These are phyloP conservation scores for Sterna hirundo DNA, from an alignment of 2,113 vertebrate species.

Conservation along the genomic window DNA sequence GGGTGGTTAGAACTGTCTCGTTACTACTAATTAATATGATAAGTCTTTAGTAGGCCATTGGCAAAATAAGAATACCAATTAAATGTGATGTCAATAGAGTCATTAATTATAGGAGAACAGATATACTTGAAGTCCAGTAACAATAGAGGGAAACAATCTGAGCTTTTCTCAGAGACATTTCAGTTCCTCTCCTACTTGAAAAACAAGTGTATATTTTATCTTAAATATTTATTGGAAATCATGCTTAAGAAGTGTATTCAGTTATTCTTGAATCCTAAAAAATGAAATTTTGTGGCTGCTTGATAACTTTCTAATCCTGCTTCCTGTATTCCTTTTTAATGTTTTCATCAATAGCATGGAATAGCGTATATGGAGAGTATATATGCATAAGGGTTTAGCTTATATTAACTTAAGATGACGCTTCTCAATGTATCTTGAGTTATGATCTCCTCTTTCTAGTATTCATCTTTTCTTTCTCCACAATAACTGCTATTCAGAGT, in stretches of 20 bases:
- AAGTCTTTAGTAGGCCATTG: slow-evolving; percentile 22
- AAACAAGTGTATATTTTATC: neutral
- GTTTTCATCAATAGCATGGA: neutral
- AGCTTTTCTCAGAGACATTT: neutral
- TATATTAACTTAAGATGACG: neutral
- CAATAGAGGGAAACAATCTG: neutral
- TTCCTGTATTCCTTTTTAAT: neutral
- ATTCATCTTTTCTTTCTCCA: neutral
- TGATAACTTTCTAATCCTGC: neutral
- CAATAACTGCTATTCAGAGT: neutral
- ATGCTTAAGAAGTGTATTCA: neutral
- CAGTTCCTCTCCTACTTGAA: neutral
- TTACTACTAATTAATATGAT: slow-evolving; percentile 57
- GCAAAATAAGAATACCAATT: slow-evolving; percentile 53
- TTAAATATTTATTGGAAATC: neutral
- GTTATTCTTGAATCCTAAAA: neutral
- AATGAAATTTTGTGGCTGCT: neutral
- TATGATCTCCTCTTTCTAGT: neutral
- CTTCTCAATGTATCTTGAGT: neutral
- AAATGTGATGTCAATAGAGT: slow-evolving; percentile 27
- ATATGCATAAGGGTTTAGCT: neutral
- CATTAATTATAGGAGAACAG: slow-evolving; percentile 53
- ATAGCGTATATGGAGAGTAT: neutral
- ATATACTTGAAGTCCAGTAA: slow-evolving; percentile 14
- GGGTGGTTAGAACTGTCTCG: slow-evolving; percentile 51